Conservation (phyloP, 1,140 invertebrate species). For the Heterodera schachtii region DNA sequence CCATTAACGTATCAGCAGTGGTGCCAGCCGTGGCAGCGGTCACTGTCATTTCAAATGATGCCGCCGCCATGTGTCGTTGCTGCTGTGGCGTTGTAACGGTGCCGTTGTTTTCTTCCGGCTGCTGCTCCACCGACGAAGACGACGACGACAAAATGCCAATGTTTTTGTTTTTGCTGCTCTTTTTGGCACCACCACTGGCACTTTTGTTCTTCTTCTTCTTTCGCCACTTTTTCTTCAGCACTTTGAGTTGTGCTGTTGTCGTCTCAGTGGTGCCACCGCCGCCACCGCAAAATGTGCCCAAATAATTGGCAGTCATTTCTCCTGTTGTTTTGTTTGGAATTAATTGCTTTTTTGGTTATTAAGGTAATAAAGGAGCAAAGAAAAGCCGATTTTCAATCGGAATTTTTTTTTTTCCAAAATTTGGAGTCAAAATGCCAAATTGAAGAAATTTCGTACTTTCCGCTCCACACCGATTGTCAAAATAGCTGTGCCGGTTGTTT, state of each 20-base stretch:
- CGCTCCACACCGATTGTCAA: constrained; percentile 57
- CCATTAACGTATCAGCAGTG: background rate
- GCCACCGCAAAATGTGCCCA: constrained; percentile 27
- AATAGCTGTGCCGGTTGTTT: constrained; percentile 52
- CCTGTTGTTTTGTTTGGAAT: constrained; percentile 19
- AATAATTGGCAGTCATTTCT: constrained; percentile 38
- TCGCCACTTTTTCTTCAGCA: background rate
- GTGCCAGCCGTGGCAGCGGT: background rate
- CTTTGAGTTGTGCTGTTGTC: background rate
- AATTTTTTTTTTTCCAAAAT: too few relatives aligned
- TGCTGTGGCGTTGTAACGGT: background rate
- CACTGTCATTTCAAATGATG: too few relatives aligned
- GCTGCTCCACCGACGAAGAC: too few relatives aligned
- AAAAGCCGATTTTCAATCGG: too few relatives aligned
- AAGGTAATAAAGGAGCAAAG: too few relatives aligned
- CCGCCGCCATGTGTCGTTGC: too few relatives aligned
- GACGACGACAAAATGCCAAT: too few relatives aligned
- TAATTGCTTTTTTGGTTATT: too few relatives aligned
- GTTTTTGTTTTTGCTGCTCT: background rate
- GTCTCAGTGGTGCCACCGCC: background rate
- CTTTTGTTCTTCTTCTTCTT: background rate
- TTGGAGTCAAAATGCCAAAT: background rate
- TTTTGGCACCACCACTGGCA: constrained; percentile 1
- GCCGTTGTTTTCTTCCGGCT: background rate
- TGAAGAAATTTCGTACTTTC: constrained; percentile 35